These are phyloP conservation scores for Oryctes rhinoceros DNA, from an alignment of 1,140 invertebrate species.

Conservation along the genomic window DNA sequence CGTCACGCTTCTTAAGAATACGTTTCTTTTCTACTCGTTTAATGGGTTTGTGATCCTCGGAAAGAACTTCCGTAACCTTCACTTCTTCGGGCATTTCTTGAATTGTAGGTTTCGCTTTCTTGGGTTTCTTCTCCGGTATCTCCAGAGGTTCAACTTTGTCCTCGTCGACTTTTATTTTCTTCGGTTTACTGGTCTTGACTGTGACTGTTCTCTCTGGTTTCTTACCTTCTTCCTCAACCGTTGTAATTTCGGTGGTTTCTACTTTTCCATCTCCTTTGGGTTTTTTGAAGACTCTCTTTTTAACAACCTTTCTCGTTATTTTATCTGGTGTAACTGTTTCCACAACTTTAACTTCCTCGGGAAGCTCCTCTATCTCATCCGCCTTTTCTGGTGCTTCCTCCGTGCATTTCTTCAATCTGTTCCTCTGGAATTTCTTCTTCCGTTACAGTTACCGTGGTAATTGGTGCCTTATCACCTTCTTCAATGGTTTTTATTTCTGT, in stretches of 20 bases:
- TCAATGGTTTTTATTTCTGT: slow-evolving; percentile 50
- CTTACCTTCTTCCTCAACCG: slow-evolving; percentile 61
- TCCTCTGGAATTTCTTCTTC: slow-evolving; percentile 56
- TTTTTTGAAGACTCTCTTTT: slow-evolving; percentile 52
- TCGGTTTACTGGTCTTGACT: slow-evolving; percentile 44
- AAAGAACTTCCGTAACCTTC: slow-evolving; percentile 46
- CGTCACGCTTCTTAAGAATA: slow-evolving; percentile 58
- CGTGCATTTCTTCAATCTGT: slow-evolving; percentile 40
- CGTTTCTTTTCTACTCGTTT: slow-evolving; percentile 61
- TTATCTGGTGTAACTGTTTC: slow-evolving; percentile 51
- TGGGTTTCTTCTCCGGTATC: slow-evolving; percentile 31
- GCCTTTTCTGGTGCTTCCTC: slow-evolving; percentile 43
- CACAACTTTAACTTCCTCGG: slow-evolving; percentile 37
- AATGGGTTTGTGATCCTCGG: slow-evolving; percentile 54
- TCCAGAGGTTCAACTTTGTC: slow-evolving; percentile 39
- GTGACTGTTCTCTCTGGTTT: slow-evolving; percentile 57
- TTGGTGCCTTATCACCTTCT: slow-evolving; percentile 49
- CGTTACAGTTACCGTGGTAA: slow-evolving; percentile 56
- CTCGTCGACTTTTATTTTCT: slow-evolving; percentile 46
- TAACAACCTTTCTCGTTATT: slow-evolving; percentile 53
- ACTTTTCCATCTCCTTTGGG: slow-evolving; percentile 40
- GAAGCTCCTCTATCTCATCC: slow-evolving; percentile 43
- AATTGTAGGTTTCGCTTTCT: slow-evolving; percentile 43
- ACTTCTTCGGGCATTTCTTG: slow-evolving; percentile 51
- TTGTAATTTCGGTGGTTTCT: slow-evolving; percentile 54